Base-by-base conservation (phyloP, 2,797 vertebrate species). In the Tangara arthus region DNA sequence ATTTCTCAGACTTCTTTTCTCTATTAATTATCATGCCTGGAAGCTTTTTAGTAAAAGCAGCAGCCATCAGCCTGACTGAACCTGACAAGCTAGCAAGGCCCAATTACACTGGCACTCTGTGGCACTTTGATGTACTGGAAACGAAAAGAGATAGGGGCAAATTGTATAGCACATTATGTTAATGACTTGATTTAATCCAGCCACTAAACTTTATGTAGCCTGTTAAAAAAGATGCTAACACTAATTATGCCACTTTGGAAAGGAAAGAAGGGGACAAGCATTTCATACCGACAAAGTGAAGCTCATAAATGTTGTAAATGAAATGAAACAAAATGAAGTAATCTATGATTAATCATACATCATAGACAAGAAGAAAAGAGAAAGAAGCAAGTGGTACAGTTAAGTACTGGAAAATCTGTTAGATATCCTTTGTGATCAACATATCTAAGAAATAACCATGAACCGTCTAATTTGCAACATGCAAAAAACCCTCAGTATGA, bases 201-300 rank as follows among this genome's bases (percentile, higher is more conserved):
- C 98, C 98, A 98, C 99, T 99, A 99, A 99, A 99, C 99, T 99
- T 98, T 98, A 98, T 99, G 98, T 99, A 99, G 98, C 98, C 98
- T 98, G 98, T 99, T 99, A 99, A 99, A 99, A 98, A 99, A 99
- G 98, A 99, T 98, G 99, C 99, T 99, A 98, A 98, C 98, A 98
- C 98, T 99, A 99, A 99, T 99, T 99, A 99, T 95, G 97, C 98
- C 98, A 98, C 98, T 98, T 98, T 98, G 97, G 97, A 97, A 97
- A 97, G 97, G 97, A 97, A 97, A 98, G 97, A 97, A 98, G 97
- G 98, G 98, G 98, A 97, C 98, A 98, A 98, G 98, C 98, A 97
- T 98, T 99, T 98, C 96, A 90, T 97, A 97, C 98, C 96, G 97
- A 98, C 98, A 98, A 98, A 99, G 98, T 97, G 98, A 98, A 98